Evolutionary conservation across 2,113 vertebrate genomes (phyloP).

Genomic region (Lethenteron reissneri): DNA sequence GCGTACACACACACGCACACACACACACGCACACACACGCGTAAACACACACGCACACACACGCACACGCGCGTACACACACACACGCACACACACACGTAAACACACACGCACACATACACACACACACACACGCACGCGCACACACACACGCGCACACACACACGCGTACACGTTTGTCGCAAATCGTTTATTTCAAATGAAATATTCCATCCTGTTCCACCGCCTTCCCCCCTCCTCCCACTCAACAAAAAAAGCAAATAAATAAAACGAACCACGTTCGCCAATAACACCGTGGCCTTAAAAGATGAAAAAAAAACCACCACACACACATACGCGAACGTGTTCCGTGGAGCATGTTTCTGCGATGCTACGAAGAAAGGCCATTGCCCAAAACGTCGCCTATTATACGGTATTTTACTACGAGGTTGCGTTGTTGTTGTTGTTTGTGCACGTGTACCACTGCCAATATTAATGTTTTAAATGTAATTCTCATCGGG

Average conservation of each 20-base stretch:
- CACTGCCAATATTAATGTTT: too few species aligned
- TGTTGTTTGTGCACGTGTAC: too few species aligned
- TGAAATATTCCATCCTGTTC: background rate
- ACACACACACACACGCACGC: background rate
- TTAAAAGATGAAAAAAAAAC: background rate
- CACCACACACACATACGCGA: background rate
- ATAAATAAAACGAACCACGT: background rate
- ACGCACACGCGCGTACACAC: too few species aligned
- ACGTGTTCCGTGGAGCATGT: background rate
- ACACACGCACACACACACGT: background rate
- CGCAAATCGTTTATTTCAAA: background rate
- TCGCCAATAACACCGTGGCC: background rate
- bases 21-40: too few species aligned
- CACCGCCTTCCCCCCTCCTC: background rate
- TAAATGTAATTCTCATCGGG: too few species aligned
- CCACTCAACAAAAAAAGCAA: too few species aligned
- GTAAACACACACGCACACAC: too few species aligned
- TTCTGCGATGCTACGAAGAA: background rate
- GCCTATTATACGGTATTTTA: too few species aligned
- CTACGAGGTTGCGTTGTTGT: too few species aligned
- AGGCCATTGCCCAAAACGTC: background rate
- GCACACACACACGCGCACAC: background rate
- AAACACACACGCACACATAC: background rate
- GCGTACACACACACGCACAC: too few species aligned
- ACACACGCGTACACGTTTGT: background rate